Evolutionary conservation across 2,888 invertebrate species (phyloP).

Genomic region (Melanostoma mellinum): DNA sequence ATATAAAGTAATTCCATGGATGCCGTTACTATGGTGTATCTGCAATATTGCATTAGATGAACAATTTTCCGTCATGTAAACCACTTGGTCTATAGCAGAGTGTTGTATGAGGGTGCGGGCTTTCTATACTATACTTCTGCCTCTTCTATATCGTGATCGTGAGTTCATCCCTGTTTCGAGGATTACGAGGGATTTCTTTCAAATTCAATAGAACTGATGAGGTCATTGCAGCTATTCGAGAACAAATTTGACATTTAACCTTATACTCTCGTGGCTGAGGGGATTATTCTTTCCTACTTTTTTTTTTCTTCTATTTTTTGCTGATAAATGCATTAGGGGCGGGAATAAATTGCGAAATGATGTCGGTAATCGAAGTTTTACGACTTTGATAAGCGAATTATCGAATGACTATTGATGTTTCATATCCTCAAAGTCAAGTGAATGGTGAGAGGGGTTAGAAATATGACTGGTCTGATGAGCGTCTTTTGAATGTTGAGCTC

Average conservation of each 20-base stretch:
- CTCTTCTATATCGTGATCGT: constrained; percentile 33
- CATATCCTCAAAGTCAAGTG: constrained; percentile 27
- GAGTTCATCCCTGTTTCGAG: constrained; percentile 54
- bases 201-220: constrained; percentile 69
- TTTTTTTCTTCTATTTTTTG: constrained; percentile 9
- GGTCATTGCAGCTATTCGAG: constrained; percentile 63
- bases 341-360: constrained; percentile 62
- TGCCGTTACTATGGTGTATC: constrained; percentile 18
- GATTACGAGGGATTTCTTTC: constrained; percentile 56
- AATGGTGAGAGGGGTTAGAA: constrained; percentile 23
- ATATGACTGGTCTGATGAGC: background rate
- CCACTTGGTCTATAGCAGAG: constrained; percentile 20
- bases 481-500: constrained; percentile 22
- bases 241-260: constrained; percentile 70
- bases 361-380: constrained; percentile 71
- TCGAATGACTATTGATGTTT: constrained; percentile 62
- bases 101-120: constrained; percentile 23
- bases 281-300: constrained; percentile 4
- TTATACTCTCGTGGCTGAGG: constrained; percentile 31
- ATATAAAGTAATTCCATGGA: constrained; percentile 14
- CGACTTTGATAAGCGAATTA: constrained; percentile 69
- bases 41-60: constrained; percentile 60
- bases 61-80: constrained; percentile 67
- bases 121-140: constrained; percentile 8
- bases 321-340: constrained; percentile 67